Percentiles rank a stretch among this genome's conserved stretches.
These are phyloP conservation scores for Rhogogaster chlorosoma DNA, from an alignment of 2,888 invertebrate genomes.

Conservation along the genomic window DNA sequence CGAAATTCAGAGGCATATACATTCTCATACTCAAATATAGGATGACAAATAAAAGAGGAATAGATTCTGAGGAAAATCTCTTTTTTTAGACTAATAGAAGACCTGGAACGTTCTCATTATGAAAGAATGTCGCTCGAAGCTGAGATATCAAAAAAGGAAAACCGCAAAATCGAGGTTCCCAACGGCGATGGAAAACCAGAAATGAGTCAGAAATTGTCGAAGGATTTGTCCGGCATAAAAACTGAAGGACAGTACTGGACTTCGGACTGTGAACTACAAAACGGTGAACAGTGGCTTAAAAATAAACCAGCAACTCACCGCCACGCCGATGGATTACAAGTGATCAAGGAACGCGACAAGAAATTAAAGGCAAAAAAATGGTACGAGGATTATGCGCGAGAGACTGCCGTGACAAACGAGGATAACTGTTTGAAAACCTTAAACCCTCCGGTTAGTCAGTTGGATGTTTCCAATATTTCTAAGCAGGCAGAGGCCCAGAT, in stretches of 20 bases:
- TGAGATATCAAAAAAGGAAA: constrained; percentile 17
- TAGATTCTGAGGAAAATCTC: background rate
- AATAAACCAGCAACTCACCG: background rate
- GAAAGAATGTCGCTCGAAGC: constrained; percentile 34
- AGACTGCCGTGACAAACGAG: background rate
- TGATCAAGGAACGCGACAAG: background rate
- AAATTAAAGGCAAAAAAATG: constrained; percentile 31
- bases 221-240: background rate
- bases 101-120: constrained; percentile 22
- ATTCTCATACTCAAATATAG: background rate
- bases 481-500: background rate
- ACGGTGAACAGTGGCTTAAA: background rate
- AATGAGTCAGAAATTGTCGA: background rate
- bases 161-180: background rate
- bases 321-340: background rate
- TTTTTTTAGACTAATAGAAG: constrained; percentile 36
- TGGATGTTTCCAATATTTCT: background rate
- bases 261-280: background rate
- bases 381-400: constrained; percentile 32
- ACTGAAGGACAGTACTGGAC: background rate
- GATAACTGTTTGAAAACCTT: background rate
- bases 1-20: constrained; percentile 9
- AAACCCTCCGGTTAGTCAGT: background rate
- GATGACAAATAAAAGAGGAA: background rate
- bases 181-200: background rate